Conservation (phyloP, 2,113 vertebrate species). For the Nothobranchius furzeri region DNA sequence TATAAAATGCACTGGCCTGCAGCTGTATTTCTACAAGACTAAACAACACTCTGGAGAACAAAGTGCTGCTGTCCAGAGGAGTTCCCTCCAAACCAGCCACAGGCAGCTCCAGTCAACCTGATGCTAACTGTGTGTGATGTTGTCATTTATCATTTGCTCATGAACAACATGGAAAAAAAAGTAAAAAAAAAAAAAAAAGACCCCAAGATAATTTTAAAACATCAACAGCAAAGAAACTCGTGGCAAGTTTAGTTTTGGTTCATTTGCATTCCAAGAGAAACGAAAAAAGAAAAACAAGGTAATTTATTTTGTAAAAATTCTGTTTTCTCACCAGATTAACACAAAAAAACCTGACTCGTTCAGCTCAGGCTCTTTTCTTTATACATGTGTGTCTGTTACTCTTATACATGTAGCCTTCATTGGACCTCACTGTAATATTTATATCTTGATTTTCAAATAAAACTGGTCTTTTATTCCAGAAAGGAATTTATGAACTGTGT, state of each 20-base stretch:
- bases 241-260: slow-evolving; percentile 24
- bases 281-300: slow-evolving; percentile 2
- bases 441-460: no score
- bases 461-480: no score
- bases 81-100: slow-evolving; percentile 24
- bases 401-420: no score
- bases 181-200: neutral
- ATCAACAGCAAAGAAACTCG: neutral
- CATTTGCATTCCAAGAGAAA: slow-evolving; percentile 4
- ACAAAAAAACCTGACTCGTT: slow-evolving; percentile 33
- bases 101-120: slow-evolving; percentile 48
- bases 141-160: slow-evolving; percentile 67
- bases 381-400: no score
- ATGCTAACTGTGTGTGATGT: slow-evolving; percentile 63
- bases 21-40: slow-evolving; percentile 22
- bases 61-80: slow-evolving; percentile 42
- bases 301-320: slow-evolving; percentile 12
- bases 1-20: slow-evolving; percentile 27
- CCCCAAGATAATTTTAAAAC: no score
- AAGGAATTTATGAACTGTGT: no score
- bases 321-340: slow-evolving; percentile 9
- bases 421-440: no score
- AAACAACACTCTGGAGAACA: slow-evolving; percentile 37
- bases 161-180: slow-evolving; percentile 31
- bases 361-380: slow-evolving; percentile 16